Evolutionary conservation across 1,140 invertebrate genomes (phyloP), one percentile per base, ranked within the genome.

Genomic region (Pteromalus puparum): DNA sequence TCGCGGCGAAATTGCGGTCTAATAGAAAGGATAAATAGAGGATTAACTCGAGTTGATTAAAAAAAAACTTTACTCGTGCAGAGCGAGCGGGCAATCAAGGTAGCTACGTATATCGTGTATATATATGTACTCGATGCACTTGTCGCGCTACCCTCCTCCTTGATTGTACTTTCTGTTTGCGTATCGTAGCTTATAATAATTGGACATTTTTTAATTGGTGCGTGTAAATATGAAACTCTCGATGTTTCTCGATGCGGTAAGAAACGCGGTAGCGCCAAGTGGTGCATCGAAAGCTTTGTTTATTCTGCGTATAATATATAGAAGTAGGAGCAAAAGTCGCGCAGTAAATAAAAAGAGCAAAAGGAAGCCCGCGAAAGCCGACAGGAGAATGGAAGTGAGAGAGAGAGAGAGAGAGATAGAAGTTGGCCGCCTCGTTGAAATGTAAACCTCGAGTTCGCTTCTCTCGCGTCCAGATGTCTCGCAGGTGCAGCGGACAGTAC

Each of bases 401-500:
- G 72, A 30, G 74, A 61, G 48, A 77, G 21, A 53, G 48, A 65
- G 48, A 18, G 12, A 79, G 28, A 75, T 26, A 75, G 81, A 82
- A 82, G 73, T 82, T 82, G 48, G 48, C n/a, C 46, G 76, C 24
- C 68, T 84, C 83, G 83, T 84, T 75, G 77, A 79, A 80, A 84
- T 80, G 70, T 75, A 84, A 74, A 84, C 77, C 82, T 70, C 82
- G 76, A 84, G 82, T 73, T 15, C 67, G 82, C 46, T 81, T 81
- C 79, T 70, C 46, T 61, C 53, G 6, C 53, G 53, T 42, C 53
- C 74, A 83, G 82, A 83, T 83, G 82, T 83, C 77, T 84, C 70
- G 83, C 85, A 84, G 79, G 74, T 86, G 85, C 72, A 83, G 77
- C 83, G 78, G 86, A 88, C 82, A 88, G 85, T 74, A 84, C 82